phyloP scores from a whole-genome alignment of 2,797 vertebrate genomes.

The Avahi laniger region DNA sequence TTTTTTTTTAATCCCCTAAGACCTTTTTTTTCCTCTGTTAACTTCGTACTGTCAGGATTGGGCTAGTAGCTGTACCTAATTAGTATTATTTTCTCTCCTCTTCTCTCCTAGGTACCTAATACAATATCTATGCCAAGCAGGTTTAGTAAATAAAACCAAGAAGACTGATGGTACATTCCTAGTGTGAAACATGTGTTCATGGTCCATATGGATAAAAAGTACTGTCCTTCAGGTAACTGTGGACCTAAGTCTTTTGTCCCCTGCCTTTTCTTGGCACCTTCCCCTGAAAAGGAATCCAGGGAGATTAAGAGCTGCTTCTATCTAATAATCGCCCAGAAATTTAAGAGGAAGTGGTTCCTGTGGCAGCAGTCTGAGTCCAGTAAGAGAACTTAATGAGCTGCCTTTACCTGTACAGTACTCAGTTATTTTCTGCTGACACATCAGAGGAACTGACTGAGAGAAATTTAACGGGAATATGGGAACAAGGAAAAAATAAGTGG shows the following conservation, averaged over 20 bases:
- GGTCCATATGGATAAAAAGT: constrained; percentile 1
- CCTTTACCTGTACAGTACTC: constrained; percentile 10
- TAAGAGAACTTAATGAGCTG: constrained; percentile 49
- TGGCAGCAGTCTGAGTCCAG: constrained; percentile 51
- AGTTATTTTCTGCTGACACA: constrained; percentile 33
- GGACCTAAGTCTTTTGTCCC: constrained; percentile 6
- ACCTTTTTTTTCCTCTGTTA: background rate
- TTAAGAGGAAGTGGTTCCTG: constrained; percentile 66
- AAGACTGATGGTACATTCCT: background rate
- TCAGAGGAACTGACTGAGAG: background rate
- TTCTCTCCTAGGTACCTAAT: background rate
- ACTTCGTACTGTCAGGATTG: background rate
- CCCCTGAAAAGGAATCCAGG: constrained; percentile 53
- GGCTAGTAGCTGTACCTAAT: background rate
- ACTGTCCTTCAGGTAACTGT: background rate
- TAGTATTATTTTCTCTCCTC: background rate
- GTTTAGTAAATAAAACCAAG: constrained; percentile 23
- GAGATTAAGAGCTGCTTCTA: constrained; percentile 65
- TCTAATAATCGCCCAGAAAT: constrained; percentile 70
- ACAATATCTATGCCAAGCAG: background rate
- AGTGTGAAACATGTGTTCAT: background rate
- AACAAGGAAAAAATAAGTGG: background rate
- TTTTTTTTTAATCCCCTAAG: background rate
- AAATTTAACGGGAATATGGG: background rate
- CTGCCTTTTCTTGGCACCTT: constrained; percentile 52